phyloP scores from a whole-genome alignment of 2,113 vertebrate genomes.

The Phalacrocorax aristotelis region DNA sequence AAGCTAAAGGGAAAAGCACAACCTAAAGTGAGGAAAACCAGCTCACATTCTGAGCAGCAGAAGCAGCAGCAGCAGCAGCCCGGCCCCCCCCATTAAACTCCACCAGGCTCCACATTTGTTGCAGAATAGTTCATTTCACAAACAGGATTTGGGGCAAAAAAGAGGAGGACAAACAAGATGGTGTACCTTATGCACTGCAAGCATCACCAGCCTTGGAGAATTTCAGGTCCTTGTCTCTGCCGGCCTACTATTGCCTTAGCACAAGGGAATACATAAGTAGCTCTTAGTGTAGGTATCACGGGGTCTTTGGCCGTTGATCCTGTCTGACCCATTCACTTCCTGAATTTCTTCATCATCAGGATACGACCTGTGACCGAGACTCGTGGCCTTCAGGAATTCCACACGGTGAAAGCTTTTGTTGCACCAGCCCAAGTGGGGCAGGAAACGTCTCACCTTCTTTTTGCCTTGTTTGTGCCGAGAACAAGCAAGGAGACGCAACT shows the following conservation, averaged over 20 bases:
- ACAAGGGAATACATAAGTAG: neutral
- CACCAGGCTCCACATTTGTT: neutral
- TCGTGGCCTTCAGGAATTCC: neutral
- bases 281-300: neutral
- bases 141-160: neutral
- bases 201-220: neutral
- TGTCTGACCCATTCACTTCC: neutral
- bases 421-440: neutral
- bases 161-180: neutral
- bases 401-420: neutral
- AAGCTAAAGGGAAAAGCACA: neutral
- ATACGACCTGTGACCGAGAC: neutral
- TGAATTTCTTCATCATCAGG: neutral
- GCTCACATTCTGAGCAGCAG: neutral
- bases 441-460: neutral
- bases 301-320: neutral
- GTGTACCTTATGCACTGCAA: neutral
- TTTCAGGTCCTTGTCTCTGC: neutral
- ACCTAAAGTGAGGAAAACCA: neutral
- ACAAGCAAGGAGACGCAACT: neutral
- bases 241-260: neutral
- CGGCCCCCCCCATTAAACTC: neutral
- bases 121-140: neutral
- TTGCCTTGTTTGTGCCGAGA: neutral
- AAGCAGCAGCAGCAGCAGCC: neutral